Evolutionary conservation across 1,140 invertebrate genomes (phyloP), one percentile per base, ranked within the genome.

Genomic region (Penaeus indicus): DNA sequence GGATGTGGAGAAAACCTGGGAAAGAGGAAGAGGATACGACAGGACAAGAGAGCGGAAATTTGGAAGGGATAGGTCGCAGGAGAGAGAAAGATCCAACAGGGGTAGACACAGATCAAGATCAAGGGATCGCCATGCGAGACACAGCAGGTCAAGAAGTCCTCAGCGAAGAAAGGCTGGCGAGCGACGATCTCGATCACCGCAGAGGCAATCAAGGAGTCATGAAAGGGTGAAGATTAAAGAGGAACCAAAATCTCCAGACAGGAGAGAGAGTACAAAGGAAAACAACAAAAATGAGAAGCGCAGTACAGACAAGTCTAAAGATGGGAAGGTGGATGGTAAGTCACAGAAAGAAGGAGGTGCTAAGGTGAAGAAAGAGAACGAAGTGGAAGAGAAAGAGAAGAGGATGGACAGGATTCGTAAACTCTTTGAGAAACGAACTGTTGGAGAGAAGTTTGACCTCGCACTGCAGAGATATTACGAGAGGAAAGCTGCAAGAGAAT

Each of bases 381-480:
- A 84, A 61, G 18, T 77, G 79, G 85, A 90, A 64, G 80, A 84
- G 10, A 90, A 87, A 72, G 85, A 91, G 62, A 85, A 90, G n/a
- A 91, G 87, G 63, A 80, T 88, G 25, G 88, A 91, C 1, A 69
- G 84, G 47, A 86, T 91, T 21, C 80, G 60, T 18, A 80, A 89
- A 67, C 85, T 91, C 21, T 92, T 92, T 89, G 90, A 90, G 27
- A 98, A 98, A 92, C 94, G 97, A 92, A 98, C 97, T 80, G 95
- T 97, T 22, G 97, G 96, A 2, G 94, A 95, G 79, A 93, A 95
- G n/a, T 96, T 96, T 93, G 95, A 96, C 86, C 95, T 95, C 81
- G 97, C 97, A n/a, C 92, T 96, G 42, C 94, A 95, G 90, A 94
- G 96, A 91, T 98, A 97, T 93, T 95, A 96, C 91, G 94, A 95